These are phyloP conservation scores for Neodiprion pinetum DNA, from an alignment of 1,140 invertebrate genomes.

Conservation along the genomic window DNA sequence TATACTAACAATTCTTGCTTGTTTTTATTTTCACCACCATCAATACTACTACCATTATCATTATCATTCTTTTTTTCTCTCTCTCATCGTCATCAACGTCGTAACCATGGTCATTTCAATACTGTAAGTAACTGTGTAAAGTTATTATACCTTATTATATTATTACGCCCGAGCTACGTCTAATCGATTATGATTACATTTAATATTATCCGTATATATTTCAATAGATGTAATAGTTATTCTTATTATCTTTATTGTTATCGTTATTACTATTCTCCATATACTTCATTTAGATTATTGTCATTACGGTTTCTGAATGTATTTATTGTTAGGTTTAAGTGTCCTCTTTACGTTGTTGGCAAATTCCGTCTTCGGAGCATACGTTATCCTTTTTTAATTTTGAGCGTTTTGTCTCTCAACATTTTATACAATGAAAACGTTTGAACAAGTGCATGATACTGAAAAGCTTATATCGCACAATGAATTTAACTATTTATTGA, in stretches of 20 bases:
- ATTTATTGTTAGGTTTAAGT: neutral
- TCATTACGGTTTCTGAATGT: conserved; percentile 8
- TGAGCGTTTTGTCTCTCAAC: no score
- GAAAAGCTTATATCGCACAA: no score
- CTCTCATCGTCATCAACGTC: neutral
- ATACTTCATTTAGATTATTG: conserved; percentile 26
- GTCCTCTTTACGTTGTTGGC: neutral
- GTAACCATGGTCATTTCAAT: neutral
- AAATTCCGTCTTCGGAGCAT: no score
- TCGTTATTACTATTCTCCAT: conserved; percentile 34
- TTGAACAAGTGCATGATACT: no score
- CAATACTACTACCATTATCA: conserved; percentile 10
- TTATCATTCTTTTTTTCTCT: neutral
- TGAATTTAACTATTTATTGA: no score
- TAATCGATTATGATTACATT: neutral
- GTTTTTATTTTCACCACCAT: conserved; percentile 22
- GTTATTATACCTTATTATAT: neutral
- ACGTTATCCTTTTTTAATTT: no score
- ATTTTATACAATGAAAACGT: no score
- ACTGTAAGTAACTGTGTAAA: neutral
- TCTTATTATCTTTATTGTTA: conserved; percentile 27
- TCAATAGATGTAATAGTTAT: neutral
- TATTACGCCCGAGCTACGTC: neutral
- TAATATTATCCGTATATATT: neutral
- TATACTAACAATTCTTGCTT: conserved; percentile 30